Evolutionary conservation across 2,888 invertebrate species (phyloP), one percentile per base, ranked within the genome.

Genomic region (Heterodera filipjevi): DNA sequence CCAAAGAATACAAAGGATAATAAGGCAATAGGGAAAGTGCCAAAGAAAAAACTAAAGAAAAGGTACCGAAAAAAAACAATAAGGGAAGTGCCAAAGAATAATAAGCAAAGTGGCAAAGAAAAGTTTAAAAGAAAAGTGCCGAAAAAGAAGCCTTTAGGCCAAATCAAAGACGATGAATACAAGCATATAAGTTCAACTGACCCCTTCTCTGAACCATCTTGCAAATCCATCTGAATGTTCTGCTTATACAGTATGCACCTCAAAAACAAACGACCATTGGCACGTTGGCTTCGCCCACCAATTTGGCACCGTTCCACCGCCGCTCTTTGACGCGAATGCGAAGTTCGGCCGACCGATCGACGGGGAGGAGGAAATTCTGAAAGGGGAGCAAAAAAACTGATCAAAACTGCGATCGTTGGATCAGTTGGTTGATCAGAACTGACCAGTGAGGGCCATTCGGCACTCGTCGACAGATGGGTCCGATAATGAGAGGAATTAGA

Each of bases 311-410:
- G 46, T 44, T 64, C 81, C 83, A 81, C 2, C 72, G 72, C 0
- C 78, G 39, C 35, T 83, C 83, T 72, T 85, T 85, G 16, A 84
- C 35, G 35, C 70, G 70, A 30, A 84, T 53, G 27, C 71, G 73
- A 6, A 84, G 66, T 73, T 84, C 84, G 22, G 71, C 68, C n/a
- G 84, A 84, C 30, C 78, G 78, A 44, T 84, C 84, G 19, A 77
- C 81, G 32, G 84, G 83, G 46, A 84, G 85, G 12, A 71, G 68
- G 35, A 76, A 84, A 66, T 82, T 81, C 85, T 83, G 66, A 74
- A 30, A 49, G n/a, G 44, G 64, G 1, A 27, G 3, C 5, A 53
- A 35, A 10, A 32, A 33, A 33, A 33, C n/a, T 35, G 46, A 14
- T 30, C 46, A 59, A n/a, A 16, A 33, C 59, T 30, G 32, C n/a